Conservation (phyloP, 37 sponge, comb jelly and placozoan species). For the Ianthella basta region DNA sequence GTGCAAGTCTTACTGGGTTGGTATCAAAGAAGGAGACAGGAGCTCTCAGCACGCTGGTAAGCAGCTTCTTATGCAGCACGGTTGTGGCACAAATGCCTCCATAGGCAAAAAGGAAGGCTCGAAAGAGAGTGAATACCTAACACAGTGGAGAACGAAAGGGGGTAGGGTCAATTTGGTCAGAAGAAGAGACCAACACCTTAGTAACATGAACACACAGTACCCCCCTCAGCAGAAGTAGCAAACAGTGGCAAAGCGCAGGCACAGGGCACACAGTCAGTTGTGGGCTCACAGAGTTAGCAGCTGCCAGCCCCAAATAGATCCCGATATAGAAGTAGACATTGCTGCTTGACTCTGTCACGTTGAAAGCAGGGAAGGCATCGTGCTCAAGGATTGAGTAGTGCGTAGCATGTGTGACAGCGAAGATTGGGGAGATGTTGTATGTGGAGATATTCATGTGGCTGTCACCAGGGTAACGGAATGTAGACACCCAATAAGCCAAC, state of each 20-base stretch:
- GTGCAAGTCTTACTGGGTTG: constrained; percentile 78
- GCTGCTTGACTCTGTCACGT: constrained; percentile 15
- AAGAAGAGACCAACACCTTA: background rate
- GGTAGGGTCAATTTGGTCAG: background rate
- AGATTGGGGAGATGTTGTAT: constrained; percentile 2
- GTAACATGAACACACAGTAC: no score
- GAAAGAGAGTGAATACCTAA: constrained; percentile 87
- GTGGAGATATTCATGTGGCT: background rate
- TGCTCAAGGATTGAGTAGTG: no score
- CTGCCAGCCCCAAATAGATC: constrained; percentile 88
- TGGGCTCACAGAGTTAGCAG: constrained; percentile 78
- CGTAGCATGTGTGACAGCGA: background rate
- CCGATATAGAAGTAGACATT: constrained; percentile 79
- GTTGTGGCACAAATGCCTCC: constrained; percentile 93
- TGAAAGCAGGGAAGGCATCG: constrained; percentile 26
- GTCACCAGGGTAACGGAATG: background rate
- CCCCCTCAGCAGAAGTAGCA: no score
- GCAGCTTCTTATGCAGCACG: constrained; percentile 76
- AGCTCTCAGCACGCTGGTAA: constrained; percentile 73
- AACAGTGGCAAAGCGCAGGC: no score
- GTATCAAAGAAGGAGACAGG: constrained; percentile 90
- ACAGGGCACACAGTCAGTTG: background rate
- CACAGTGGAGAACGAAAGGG: background rate
- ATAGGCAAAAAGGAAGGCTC: constrained; percentile 95
- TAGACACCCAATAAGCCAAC: constrained; percentile 86